These are phyloP conservation scores for Phaetusa simplex DNA, from an alignment of 2,113 vertebrate species.

Conservation along the genomic window DNA sequence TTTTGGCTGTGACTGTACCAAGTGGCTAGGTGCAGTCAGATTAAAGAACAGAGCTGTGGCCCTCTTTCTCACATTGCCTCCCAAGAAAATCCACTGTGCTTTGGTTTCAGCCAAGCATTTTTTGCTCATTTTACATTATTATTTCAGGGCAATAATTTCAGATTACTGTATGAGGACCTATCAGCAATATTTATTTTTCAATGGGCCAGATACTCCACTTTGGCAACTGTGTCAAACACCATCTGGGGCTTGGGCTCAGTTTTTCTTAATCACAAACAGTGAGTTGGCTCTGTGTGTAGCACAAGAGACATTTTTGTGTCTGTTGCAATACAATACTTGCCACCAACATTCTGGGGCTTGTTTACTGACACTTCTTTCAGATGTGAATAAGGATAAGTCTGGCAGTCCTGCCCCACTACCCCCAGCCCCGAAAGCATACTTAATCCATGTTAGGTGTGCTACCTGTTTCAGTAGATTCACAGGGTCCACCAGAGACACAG, in stretches of 20 bases:
- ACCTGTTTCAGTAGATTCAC: not conserved
- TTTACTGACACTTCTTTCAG: not conserved
- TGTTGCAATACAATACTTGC: not conserved
- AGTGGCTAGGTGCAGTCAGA: not conserved
- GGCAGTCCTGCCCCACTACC: not conserved
- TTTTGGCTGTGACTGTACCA: not conserved
- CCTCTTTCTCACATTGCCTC: not conserved
- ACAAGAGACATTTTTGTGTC: not conserved
- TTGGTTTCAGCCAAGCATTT: not conserved
- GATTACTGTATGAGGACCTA: not conserved
- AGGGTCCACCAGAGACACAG: not conserved
- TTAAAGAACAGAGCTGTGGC: not conserved
- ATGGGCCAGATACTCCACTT: not conserved
- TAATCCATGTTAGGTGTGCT: not conserved
- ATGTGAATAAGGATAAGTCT: not conserved
- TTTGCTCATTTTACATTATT: not conserved
- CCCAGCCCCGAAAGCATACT: not conserved
- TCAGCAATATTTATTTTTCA: constrained; percentile 33
- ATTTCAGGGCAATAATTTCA: not conserved
- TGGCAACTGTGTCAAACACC: not conserved
- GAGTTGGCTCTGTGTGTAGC: not conserved
- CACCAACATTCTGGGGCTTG: not conserved
- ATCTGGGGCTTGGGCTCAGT: not conserved
- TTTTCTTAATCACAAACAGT: not conserved
- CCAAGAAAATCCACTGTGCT: not conserved